Evolutionary conservation across 2,113 vertebrate genomes (phyloP).

Genomic region (Poicephalus meyeri): DNA sequence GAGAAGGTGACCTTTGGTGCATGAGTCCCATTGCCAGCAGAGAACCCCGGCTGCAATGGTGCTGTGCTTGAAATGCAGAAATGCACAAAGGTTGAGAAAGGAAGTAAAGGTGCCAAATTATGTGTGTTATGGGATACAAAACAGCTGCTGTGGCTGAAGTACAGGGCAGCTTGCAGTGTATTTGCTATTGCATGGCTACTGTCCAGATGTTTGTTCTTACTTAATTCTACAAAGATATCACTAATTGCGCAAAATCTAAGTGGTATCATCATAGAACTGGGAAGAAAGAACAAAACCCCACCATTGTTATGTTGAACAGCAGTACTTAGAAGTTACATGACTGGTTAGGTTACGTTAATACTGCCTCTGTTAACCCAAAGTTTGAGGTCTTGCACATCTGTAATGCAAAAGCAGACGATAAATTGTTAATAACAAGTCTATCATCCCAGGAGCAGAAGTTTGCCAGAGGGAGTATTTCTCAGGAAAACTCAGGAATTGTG

Average conservation of each 20-base stretch:
- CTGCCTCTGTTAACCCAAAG: background rate
- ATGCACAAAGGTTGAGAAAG: background rate
- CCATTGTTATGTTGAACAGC: background rate
- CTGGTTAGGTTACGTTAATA: background rate
- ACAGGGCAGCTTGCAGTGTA: background rate
- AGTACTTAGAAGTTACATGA: background rate
- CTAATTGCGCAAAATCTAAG: background rate
- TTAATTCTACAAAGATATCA: background rate
- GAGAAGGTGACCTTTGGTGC: too few species aligned
- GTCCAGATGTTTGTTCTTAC: background rate
- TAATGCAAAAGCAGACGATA: background rate
- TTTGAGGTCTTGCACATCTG: background rate
- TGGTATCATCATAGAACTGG: background rate
- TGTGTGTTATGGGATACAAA: background rate
- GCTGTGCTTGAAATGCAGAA: background rate
- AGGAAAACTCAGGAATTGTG: background rate
- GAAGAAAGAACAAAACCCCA: background rate
- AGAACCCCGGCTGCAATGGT: too few species aligned
- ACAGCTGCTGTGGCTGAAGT: background rate
- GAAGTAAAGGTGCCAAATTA: background rate
- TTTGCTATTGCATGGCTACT: background rate
- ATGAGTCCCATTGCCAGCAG: too few species aligned
- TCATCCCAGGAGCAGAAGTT: background rate
- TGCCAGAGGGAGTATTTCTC: background rate
- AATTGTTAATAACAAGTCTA: background rate